Evolutionary conservation across 2,113 vertebrate genomes (phyloP).

Genomic region (Collichthys lucidus): DNA sequence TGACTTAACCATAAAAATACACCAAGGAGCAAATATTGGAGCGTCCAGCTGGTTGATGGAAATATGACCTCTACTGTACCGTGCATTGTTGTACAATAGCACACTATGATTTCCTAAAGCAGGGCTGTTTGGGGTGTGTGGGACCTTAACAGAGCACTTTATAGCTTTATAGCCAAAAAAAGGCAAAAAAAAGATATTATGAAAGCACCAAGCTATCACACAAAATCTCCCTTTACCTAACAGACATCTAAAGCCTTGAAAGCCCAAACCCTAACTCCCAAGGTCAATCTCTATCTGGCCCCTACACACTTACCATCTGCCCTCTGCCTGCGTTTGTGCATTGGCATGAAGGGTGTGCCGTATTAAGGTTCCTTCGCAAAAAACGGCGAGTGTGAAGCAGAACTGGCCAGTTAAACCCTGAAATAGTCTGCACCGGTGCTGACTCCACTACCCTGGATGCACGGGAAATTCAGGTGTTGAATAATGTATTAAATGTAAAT

Average conservation of each 20-base stretch:
- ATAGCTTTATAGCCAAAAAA: background rate
- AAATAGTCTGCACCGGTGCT: conserved; percentile 6
- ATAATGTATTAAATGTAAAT: conserved; percentile 21
- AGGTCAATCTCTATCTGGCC: conserved; percentile 19
- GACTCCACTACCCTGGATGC: background rate
- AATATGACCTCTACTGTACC: conserved; percentile 13
- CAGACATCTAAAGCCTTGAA: conserved; percentile 27
- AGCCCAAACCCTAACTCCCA: conserved; percentile 19
- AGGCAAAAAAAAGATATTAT: conserved; percentile 4
- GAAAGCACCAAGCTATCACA: background rate
- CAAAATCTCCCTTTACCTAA: background rate
- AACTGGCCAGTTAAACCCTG: conserved; percentile 31
- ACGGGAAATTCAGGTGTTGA: conserved; percentile 3
- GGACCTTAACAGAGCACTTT: background rate
- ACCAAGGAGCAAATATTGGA: conserved; percentile 22
- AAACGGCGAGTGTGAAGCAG: conserved; percentile 12
- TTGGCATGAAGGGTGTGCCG: conserved; percentile 1
- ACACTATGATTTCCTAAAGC: conserved; percentile 1
- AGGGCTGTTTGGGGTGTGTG: background rate
- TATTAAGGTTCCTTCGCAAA: conserved; percentile 8
- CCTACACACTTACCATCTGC: background rate
- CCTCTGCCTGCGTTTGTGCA: conserved; percentile 24
- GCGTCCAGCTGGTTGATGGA: conserved; percentile 21
- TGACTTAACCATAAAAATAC: conserved; percentile 8
- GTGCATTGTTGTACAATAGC: background rate